Evolutionary conservation across 2,113 vertebrate genomes (phyloP).

Genomic region (Sturnus vulgaris): DNA sequence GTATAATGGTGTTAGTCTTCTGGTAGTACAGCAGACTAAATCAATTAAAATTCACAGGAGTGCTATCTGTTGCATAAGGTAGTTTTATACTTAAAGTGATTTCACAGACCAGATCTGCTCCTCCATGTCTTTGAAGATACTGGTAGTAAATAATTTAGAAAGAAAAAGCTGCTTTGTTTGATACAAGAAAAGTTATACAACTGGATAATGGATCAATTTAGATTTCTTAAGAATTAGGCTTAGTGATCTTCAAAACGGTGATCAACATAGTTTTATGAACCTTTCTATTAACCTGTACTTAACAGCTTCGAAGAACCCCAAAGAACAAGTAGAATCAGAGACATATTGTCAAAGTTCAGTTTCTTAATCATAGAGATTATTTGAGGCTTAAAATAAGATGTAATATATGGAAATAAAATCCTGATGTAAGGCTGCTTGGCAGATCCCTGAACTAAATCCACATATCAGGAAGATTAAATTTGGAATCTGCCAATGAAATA

Average conservation of each 20-base stretch:
- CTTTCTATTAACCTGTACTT: background rate
- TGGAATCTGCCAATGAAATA: background rate
- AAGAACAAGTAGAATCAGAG: background rate
- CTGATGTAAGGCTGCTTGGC: background rate
- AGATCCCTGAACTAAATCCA: background rate
- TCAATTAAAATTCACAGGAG: constrained; percentile 45
- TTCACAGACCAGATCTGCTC: background rate
- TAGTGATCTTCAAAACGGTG: background rate
- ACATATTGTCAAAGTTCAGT: background rate
- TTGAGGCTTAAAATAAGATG: background rate
- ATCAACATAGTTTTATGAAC: background rate
- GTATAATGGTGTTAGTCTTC: background rate
- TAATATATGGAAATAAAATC: background rate
- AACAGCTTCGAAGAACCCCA: background rate
- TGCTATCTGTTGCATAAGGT: background rate
- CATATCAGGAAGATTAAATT: background rate
- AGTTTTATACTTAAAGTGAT: background rate
- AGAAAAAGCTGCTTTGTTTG: background rate
- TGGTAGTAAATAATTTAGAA: background rate
- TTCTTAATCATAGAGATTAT: background rate
- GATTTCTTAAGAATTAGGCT: background rate
- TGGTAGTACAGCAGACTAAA: background rate
- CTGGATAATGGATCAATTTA: background rate
- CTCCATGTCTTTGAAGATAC: background rate
- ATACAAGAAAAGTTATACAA: background rate